Percentiles rank a stretch among this genome's conserved stretches.
These are phyloP conservation scores for Cygnus buccinator DNA, from an alignment of 2,113 vertebrate genomes.

Conservation along the genomic window DNA sequence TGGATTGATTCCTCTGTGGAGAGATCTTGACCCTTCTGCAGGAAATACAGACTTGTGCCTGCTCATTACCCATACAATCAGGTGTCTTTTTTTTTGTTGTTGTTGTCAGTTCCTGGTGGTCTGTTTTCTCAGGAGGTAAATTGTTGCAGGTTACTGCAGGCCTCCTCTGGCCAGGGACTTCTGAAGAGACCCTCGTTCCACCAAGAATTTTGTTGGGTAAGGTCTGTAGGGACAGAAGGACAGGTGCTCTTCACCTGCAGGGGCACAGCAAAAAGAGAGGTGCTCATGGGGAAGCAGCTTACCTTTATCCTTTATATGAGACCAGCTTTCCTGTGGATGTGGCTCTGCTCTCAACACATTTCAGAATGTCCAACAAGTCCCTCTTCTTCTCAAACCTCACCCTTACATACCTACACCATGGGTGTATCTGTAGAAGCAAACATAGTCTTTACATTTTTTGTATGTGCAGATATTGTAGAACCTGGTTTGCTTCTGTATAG, in stretches of 20 bases:
- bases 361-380: background rate
- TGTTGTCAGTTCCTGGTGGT: background rate
- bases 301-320: background rate
- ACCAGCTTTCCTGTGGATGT: background rate
- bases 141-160: background rate
- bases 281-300: background rate
- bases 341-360: background rate
- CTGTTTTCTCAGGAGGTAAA: background rate
- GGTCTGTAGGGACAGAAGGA: background rate
- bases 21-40: rapidly evolving
- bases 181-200: background rate
- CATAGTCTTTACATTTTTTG: background rate
- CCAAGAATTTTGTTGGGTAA: background rate
- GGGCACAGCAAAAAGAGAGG: background rate
- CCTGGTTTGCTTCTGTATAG: background rate
- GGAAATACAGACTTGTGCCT: background rate
- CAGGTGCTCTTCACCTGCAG: background rate
- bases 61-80: background rate
- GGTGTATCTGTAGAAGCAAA: background rate
- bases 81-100: background rate
- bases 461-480: background rate
- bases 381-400: background rate
- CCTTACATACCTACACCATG: background rate
- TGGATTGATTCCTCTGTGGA: background rate
- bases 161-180: background rate